Evolutionary conservation across 2,888 invertebrate species (phyloP).

Genomic region (Brachylomia viminalis): DNA sequence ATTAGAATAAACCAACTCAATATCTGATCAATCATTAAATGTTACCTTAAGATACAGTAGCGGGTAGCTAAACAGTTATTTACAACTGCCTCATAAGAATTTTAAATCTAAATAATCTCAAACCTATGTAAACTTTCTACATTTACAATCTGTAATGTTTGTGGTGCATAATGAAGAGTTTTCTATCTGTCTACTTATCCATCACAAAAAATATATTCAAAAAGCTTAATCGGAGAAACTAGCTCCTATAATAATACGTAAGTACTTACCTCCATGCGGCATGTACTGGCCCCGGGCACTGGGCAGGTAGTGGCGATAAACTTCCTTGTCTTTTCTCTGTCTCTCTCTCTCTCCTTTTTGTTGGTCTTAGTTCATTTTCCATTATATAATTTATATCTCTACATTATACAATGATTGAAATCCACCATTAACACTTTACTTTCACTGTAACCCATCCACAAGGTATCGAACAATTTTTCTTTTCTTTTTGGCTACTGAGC

Average conservation of each 20-base stretch:
- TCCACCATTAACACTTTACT: no score
- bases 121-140: not conserved
- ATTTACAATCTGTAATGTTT: not conserved
- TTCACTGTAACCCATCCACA: no score
- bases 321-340: no score
- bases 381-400: no score
- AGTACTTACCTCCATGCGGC: no score
- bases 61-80: not conserved
- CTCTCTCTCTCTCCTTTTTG: not conserved
- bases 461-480: not conserved
- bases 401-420: not conserved
- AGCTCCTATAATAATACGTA: not conserved
- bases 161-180: not conserved
- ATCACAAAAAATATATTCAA: not conserved
- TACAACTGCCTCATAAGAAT: not conserved
- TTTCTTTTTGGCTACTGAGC: not conserved
- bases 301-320: not conserved
- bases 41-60: not conserved
- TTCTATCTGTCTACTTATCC: no score
- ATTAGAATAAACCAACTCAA: not conserved
- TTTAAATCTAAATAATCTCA: not conserved
- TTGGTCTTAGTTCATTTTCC: not conserved
- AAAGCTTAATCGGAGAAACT: not conserved
- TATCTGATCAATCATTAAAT: not conserved
- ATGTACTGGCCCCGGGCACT: not conserved